phyloP scores from a whole-genome alignment of 1,140 invertebrate species.

The Zaprionus camerounensis region DNA sequence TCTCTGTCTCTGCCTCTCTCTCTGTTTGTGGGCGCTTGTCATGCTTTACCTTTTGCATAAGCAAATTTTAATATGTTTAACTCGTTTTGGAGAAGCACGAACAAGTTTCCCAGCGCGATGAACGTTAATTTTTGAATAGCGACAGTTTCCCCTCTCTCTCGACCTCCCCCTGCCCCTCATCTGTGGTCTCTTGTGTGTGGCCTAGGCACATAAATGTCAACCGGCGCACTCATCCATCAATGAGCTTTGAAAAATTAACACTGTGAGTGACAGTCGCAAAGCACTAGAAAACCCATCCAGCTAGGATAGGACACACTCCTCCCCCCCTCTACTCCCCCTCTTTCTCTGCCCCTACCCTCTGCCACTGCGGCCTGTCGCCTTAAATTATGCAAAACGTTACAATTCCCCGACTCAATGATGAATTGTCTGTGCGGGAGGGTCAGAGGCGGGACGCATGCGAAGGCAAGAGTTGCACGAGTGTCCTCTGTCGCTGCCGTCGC shows the following conservation, averaged over 20 bases:
- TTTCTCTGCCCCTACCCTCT: not conserved
- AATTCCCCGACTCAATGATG: slow-evolving; percentile 66
- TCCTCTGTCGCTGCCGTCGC: not conserved
- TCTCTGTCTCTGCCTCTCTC: too few species aligned
- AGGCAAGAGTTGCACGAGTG: slow-evolving; percentile 37
- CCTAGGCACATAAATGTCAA: slow-evolving; percentile 78
- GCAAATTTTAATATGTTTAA: slow-evolving; percentile 82
- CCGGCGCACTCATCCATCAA: slow-evolving; percentile 75
- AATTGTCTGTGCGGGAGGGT: slow-evolving; percentile 47
- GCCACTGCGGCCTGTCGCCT: slow-evolving; percentile 65
- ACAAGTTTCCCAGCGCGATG: slow-evolving; percentile 33
- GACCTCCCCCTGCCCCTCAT: slow-evolving; percentile 18
- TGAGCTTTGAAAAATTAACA: slow-evolving; percentile 80
- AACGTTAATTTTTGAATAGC: slow-evolving; percentile 52
- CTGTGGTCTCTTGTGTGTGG: slow-evolving; percentile 12
- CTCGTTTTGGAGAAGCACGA: slow-evolving; percentile 55
- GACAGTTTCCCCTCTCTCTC: not conserved
- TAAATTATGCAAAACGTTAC: slow-evolving; percentile 79
- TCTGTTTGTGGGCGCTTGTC: slow-evolving; percentile 10
- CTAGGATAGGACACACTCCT: not conserved
- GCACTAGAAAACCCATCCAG: slow-evolving; percentile 36
- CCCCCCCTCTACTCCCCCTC: not conserved
- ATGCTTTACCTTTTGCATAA: slow-evolving; percentile 60
- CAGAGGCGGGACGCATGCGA: not conserved
- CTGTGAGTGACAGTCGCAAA: slow-evolving; percentile 77